Conservation (phyloP, 1,140 invertebrate species). For the Drosophila varians region DNA sequence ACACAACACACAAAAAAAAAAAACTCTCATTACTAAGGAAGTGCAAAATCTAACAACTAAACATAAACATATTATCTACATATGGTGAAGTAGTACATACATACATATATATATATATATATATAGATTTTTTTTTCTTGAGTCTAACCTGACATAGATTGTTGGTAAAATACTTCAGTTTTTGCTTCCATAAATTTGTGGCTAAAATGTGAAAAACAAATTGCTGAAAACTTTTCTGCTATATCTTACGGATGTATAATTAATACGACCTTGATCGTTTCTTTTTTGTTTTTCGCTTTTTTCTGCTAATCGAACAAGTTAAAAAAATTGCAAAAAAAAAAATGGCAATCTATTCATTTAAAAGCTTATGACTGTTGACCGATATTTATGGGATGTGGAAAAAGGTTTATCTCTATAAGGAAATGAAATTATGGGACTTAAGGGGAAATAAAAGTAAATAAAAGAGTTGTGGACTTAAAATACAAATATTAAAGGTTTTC, state of each 20-base stretch:
- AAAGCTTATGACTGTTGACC: neutral
- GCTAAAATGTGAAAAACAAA: neutral
- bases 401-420: too few relatives aligned
- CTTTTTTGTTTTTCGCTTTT: neutral
- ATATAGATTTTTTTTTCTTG: too few relatives aligned
- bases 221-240: neutral
- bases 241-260: slow-evolving; percentile 2
- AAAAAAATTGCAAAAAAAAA: neutral
- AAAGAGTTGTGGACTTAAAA: neutral
- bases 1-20: neutral
- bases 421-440: too few relatives aligned
- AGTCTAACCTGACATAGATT: too few relatives aligned
- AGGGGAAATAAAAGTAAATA: neutral
- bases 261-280: slow-evolving; percentile 18
- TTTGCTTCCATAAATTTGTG: neutral
- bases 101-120: too few relatives aligned
- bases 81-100: neutral
- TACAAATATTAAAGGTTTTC: too few relatives aligned
- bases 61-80: neutral
- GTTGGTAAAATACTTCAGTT: neutral
- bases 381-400: too few relatives aligned
- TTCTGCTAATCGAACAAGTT: neutral
- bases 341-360: neutral
- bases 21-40: slow-evolving; percentile 25
- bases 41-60: slow-evolving; percentile 27